Evolutionary conservation across 2,113 vertebrate genomes (phyloP).

Genomic region (Glaucidium brasilianum): DNA sequence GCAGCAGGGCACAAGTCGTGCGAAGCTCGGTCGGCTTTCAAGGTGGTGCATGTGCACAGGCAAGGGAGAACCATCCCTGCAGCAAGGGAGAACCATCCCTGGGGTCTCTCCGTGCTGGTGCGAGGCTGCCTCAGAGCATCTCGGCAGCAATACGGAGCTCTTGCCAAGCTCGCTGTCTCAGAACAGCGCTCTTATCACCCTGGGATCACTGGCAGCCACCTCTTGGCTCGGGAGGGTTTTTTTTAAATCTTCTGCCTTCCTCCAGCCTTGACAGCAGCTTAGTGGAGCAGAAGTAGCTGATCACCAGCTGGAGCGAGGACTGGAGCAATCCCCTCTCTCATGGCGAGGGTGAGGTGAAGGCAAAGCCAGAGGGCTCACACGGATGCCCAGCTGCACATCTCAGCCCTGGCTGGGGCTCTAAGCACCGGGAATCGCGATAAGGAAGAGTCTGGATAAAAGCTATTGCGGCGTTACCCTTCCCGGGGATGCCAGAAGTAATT

Average conservation of each 20-base stretch:
- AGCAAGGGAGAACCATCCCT: not conserved
- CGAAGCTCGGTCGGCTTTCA: not conserved
- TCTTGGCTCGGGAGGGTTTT: not conserved
- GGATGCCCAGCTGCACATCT: not conserved
- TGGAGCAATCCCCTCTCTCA: not conserved
- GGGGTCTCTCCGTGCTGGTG: not conserved
- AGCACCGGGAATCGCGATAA: accelerated
- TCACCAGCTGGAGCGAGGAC: not conserved
- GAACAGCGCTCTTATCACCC: not conserved
- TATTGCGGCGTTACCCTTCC: not conserved
- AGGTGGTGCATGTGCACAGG: not conserved
- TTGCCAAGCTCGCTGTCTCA: not conserved
- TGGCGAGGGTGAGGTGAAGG: not conserved
- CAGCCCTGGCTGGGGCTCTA: not conserved
- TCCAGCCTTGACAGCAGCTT: not conserved
- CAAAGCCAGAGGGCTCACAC: not conserved
- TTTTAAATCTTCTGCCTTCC: not conserved
- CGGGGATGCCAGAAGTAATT: not conserved
- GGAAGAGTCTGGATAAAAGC: not conserved
- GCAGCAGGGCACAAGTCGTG: not conserved
- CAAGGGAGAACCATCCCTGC: not conserved
- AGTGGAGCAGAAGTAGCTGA: not conserved
- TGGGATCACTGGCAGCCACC: not conserved
- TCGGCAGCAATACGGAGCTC: not conserved
- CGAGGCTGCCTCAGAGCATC: not conserved